phyloP scores from a whole-genome alignment of 1,140 invertebrate species.

The Antheraea mylitta region DNA sequence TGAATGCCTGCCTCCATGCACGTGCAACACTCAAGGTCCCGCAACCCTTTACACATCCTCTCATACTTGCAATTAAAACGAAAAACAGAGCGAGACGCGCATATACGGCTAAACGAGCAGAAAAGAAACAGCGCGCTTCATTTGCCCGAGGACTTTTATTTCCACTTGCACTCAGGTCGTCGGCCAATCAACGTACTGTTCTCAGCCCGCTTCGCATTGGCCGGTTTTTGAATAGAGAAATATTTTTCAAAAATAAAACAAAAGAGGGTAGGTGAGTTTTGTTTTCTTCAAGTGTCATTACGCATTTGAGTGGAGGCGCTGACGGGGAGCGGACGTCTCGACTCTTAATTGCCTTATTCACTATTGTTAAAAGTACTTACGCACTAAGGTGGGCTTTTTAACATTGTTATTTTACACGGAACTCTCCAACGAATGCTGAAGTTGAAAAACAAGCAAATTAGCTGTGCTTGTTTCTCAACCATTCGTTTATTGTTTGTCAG shows the following conservation, averaged over 20 bases:
- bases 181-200: constrained; percentile 75
- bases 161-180: constrained; percentile 73
- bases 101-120: constrained; percentile 37
- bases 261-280: constrained; percentile 77
- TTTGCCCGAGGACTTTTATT: constrained; percentile 75
- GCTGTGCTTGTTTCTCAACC: constrained; percentile 57
- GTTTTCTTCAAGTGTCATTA: constrained; percentile 72
- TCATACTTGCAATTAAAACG: constrained; percentile 76
- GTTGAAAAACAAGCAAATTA: constrained; percentile 64
- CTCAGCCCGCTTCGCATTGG: constrained; percentile 67
- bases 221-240: constrained; percentile 69
- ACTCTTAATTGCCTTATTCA: constrained; percentile 66
- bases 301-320: constrained; percentile 63
- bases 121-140: constrained; percentile 63
- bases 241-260: constrained; percentile 64
- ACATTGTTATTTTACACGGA: constrained; percentile 70
- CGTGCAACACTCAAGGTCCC: constrained; percentile 74
- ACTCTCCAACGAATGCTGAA: constrained; percentile 27
- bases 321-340: constrained; percentile 58
- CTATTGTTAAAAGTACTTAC: constrained; percentile 59
- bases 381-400: constrained; percentile 59
- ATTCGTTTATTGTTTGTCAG: constrained; percentile 47
- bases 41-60: constrained; percentile 73
- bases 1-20: constrained; percentile 68
- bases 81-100: constrained; percentile 60